Evolutionary conservation across 1,140 invertebrate species (phyloP), one percentile per base, ranked within the genome.

Genomic region (Zophobas morio): DNA sequence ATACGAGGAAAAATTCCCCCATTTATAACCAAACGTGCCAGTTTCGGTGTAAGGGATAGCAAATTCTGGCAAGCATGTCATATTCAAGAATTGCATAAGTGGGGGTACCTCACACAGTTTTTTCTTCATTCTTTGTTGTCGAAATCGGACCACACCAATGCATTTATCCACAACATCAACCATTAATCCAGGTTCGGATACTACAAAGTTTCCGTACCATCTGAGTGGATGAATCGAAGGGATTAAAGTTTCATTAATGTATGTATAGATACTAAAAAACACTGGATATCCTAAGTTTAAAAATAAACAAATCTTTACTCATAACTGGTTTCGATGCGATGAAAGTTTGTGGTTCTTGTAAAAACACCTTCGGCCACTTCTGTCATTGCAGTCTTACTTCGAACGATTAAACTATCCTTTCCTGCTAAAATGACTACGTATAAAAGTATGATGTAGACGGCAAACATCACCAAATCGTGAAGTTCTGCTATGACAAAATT

Each of bases 121-220:
- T 40, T 47, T 6, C 8, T 36, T 36, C 0, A 75, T 75, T 47
- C 81, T 49, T 8, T 80, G 76, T 72, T 83, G 82, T 42, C 82
- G 72, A 5, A 83, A 47, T 8, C 78, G 63, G 32, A 75, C 78
- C 32, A 81, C 70, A 42, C 80, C 80, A 32, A 81, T 51, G 47
- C 79, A 77, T 74, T 81, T 82, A 71, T 83, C 82, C 6, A 53
- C 60, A 35, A 78, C 75, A 72, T 83, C 82, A 33, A 70, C 80
- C 33, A 78, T 79, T 66, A 82, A 76, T 2, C 82, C 82, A 33
- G 76, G 76, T 20, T 78, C 63, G 4, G 70, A 42, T 6, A 54
- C 46, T 34, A 76, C 33, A 70, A 70, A 83, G 6, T 49, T 76
- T 2, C 46, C 78, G 70, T 83, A 83, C 82, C 82, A 83, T 6